A percentile compares a stretch with the other conserved stretches of the same genome.
phyloP scores from a whole-genome alignment of 1,140 invertebrate genomes.

The Chlorops oryzae region DNA sequence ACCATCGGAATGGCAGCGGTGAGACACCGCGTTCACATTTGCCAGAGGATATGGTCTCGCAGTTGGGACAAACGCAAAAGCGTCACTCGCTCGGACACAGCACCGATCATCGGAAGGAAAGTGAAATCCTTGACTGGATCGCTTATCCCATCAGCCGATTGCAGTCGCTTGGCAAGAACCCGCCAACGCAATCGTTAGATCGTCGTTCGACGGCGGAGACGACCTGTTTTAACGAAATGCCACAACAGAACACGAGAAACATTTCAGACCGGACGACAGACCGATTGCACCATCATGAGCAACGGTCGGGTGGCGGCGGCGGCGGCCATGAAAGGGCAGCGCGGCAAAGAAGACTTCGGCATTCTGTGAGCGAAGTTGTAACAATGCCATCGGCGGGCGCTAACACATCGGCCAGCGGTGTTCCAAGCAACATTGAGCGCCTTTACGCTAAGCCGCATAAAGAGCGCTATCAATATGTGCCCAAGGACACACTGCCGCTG shows the following conservation, averaged over 20 bases:
- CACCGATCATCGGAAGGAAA: conserved; percentile 30
- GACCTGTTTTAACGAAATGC: too few species aligned
- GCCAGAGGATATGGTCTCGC: conserved; percentile 30
- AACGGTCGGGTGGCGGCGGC: conserved; percentile 12
- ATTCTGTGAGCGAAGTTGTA: conserved; percentile 41
- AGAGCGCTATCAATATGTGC: conserved; percentile 45
- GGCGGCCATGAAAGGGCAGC: conserved; percentile 28
- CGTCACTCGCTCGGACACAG: conserved; percentile 42
- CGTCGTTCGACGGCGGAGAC: conserved; percentile 7
- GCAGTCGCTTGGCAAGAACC: conserved; percentile 36
- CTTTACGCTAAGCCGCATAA: conserved; percentile 44
- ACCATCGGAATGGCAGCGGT: conserved; percentile 43
- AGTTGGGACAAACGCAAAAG: conserved; percentile 27
- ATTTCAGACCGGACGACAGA: too few species aligned
- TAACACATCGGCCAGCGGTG: conserved; percentile 8
- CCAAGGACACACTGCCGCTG: conserved; percentile 25
- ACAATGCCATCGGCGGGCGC: conserved; percentile 14
- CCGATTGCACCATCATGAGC: neutral
- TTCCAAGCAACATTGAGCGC: conserved; percentile 28
- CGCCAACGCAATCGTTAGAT: conserved; percentile 5
- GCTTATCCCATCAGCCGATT: conserved; percentile 42
- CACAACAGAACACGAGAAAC: neutral
- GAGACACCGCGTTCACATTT: conserved; percentile 41
- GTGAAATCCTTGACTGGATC: conserved; percentile 39
- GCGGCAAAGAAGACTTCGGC: conserved; percentile 29